A percentile compares a stretch with the other conserved stretches of the same genome.
Conservation (phyloP, 2,888 invertebrate genomes). For the Pogonocherus hispidulus region DNA sequence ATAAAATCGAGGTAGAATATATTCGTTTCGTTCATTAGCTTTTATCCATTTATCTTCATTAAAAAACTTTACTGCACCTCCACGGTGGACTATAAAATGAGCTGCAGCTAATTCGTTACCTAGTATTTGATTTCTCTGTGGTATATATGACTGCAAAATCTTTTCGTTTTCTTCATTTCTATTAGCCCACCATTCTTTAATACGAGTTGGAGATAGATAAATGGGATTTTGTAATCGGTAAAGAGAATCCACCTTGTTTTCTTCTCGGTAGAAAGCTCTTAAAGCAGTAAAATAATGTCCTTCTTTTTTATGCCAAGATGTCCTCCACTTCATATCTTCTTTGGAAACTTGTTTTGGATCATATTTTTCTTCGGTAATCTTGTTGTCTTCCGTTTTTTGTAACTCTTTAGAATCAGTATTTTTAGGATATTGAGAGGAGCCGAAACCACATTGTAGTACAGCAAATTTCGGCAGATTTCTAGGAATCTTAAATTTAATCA, state of each 20-base stretch:
- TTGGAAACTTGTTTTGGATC: slow-evolving; percentile 46
- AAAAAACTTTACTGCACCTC: slow-evolving; percentile 80
- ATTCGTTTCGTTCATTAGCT: slow-evolving; percentile 69
- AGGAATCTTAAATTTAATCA: background rate
- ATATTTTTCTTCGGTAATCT: slow-evolving; percentile 31
- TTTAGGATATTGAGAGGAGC: slow-evolving; percentile 10
- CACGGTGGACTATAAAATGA: slow-evolving; percentile 84
- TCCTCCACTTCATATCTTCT: slow-evolving; percentile 74
- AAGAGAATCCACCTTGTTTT: slow-evolving; percentile 69
- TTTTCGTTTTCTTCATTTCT: slow-evolving; percentile 71
- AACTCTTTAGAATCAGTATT: background rate
- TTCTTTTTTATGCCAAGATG: slow-evolving; percentile 73
- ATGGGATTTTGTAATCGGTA: slow-evolving; percentile 69
- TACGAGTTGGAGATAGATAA: slow-evolving; percentile 69
- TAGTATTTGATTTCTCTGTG: slow-evolving; percentile 74
- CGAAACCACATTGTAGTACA: slow-evolving; percentile 27
- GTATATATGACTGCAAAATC: slow-evolving; percentile 74
- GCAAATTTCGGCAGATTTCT: background rate
- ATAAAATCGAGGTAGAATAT: slow-evolving; percentile 75
- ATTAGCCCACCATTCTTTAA: slow-evolving; percentile 73
- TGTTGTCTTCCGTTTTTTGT: slow-evolving; percentile 9
- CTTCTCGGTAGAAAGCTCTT: slow-evolving; percentile 72
- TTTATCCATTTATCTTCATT: slow-evolving; percentile 72
- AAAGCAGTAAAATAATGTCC: slow-evolving; percentile 74
- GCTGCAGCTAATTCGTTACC: slow-evolving; percentile 87